Conservation (phyloP, 2,888 invertebrate species). For the Microctonus hyperodae region DNA sequence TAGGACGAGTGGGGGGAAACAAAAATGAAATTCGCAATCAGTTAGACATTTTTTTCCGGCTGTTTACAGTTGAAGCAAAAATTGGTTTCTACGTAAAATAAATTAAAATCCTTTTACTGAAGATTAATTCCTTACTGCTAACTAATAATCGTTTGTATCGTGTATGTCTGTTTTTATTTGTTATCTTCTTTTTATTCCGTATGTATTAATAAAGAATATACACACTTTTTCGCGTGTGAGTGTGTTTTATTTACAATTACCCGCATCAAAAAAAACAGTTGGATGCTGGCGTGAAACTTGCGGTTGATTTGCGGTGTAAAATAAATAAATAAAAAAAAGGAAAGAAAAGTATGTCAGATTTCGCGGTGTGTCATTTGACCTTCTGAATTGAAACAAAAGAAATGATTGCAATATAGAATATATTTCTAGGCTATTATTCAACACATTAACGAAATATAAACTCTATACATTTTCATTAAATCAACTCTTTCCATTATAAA, state of each 20-base stretch:
- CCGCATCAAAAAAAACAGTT: constrained; percentile 27
- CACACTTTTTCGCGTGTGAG: no score
- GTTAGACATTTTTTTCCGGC: background rate
- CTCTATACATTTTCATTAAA: no score
- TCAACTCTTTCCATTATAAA: no score
- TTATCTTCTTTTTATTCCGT: no score
- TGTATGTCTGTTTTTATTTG: no score
- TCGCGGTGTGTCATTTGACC: constrained; percentile 14
- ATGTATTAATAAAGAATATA: no score
- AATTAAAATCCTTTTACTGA: background rate
- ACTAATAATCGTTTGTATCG: background rate
- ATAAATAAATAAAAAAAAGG: background rate
- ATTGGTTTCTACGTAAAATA: background rate
- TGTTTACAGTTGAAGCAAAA: background rate
- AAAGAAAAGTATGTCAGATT: constrained; percentile 28
- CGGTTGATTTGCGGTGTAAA: constrained; percentile 29
- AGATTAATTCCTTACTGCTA: background rate
- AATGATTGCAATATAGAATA: background rate
- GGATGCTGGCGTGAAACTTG: constrained; percentile 17
- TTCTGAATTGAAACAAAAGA: constrained; percentile 17
- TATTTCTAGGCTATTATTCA: background rate
- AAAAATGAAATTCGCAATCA: background rate
- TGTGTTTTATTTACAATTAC: background rate
- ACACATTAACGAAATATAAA: background rate
- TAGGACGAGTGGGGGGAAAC: background rate